Base-by-base conservation (phyloP, 2,113 vertebrate genomes). In the Mus spicilegus region DNA sequence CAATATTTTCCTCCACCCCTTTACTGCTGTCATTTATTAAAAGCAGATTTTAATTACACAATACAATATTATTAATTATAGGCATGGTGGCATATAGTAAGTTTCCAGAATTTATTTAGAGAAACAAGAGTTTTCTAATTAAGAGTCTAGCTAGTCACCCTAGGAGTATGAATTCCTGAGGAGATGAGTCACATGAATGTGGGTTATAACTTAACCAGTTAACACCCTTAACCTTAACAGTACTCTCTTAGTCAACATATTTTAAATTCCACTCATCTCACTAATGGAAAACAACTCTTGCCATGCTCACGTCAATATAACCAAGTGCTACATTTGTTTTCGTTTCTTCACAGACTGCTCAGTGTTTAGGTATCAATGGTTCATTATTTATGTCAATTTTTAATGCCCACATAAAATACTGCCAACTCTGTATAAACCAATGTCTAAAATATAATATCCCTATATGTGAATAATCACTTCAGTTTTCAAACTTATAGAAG, bases 81-180 rank as follows among this genome's bases (percentile, higher is more conserved):
- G 54, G 26, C 26, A 58, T 22, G 58, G n/a, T 67, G n/a, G 28
- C 33, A 51, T 49, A 36, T 6, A n/a, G 70, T 67, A 77, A 51
- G 14, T 58, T 81, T 90, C n/a, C 46, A 56, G 16, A 84, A 94
- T 56, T 94, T 82, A 89, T 73, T 94, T 72, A 73, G 56, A 67
- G 46, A 90, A 67, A 11, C 9, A 61, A 42, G 4, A 80, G 30
- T 80, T 80, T 87, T 49, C 63, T 36, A 95, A 91, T 93, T 89
- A 82, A 75, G 92, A 89, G 65, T 22, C 16, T 70, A 87, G 33
- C 49, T 75, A 85, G 11, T 61, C 39, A 56, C 13, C 19, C 28
- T 14, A 30, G 24, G 61, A 88, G 16, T 88, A 70, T 91, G 51
- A 89, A 89, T 97, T 96, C 26, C 17, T 70, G 70, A 91, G 51